These are phyloP conservation scores for Luidia sarsii DNA, from an alignment of 53 echinoderm and acorn worm species.

Conservation along the genomic window DNA sequence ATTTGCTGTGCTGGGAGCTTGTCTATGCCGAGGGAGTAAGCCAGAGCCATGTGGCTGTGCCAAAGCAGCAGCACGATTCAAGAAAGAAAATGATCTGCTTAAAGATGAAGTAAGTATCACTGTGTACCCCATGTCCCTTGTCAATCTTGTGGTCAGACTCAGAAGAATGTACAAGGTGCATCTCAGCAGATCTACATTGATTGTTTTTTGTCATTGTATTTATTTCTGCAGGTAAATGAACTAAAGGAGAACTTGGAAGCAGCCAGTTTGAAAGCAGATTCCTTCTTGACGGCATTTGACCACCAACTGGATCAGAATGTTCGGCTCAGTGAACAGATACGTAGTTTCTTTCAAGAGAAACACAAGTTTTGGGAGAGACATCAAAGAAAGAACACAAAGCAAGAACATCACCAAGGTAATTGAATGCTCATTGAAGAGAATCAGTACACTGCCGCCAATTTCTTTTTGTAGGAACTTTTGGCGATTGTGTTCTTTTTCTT, in stretches of 20 bases:
- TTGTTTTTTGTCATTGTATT: no score
- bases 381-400: constrained; percentile 26
- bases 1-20: constrained; percentile 85
- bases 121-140: background rate
- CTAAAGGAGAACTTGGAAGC: constrained; percentile 74
- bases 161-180: background rate
- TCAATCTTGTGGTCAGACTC: background rate
- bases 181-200: background rate
- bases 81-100: constrained; percentile 75
- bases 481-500: no score
- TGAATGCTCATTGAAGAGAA: background rate
- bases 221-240: constrained; percentile 53
- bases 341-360: background rate
- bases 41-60: constrained; percentile 98
- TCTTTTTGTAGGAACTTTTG: no score
- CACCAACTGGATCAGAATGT: constrained; percentile 87
- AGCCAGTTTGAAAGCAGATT: constrained; percentile 72
- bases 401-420: constrained; percentile 55
- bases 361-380: constrained; percentile 16
- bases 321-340: constrained; percentile 55
- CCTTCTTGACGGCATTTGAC: constrained; percentile 91
- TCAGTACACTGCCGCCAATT: background rate
- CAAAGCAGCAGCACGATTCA: constrained; percentile 83
- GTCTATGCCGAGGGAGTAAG: constrained; percentile 73
- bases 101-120: constrained; percentile 79